Percentiles rank a stretch among this genome's conserved stretches.
phyloP scores from a whole-genome alignment of 2,797 vertebrate genomes.

The Coregonus suidteri region DNA sequence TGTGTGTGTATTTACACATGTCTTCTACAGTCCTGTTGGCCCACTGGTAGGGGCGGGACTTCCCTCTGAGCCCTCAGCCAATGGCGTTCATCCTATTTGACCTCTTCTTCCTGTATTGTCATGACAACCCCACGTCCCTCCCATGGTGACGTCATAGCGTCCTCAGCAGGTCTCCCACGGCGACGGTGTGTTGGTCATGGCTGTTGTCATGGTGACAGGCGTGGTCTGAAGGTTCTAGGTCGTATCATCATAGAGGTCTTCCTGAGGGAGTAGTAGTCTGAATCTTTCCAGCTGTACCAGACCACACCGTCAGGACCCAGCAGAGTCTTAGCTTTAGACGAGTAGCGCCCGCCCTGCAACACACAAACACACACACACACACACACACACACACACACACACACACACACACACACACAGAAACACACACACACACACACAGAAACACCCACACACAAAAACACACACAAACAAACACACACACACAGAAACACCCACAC shows the following conservation, averaged over 20 bases:
- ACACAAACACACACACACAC: background rate
- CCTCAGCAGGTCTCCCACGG: too few species aligned
- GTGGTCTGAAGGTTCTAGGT: conserved; percentile 75
- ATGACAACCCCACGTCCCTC: background rate
- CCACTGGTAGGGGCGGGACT: background rate
- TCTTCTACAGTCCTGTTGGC: background rate
- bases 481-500: too few species aligned
- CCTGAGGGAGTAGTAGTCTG: conserved; percentile 86
- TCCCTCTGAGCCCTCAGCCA: background rate
- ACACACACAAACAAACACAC: too few species aligned
- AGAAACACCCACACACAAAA: background rate
- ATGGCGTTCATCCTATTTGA: background rate
- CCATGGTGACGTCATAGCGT: too few species aligned
- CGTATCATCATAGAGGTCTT: conserved; percentile 90
- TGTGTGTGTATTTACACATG: background rate
- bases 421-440: too few species aligned
- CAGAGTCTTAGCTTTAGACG: conserved; percentile 67
- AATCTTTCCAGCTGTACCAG: conserved; percentile 89
- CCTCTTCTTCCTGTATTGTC: background rate
- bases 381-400: background rate
- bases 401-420: background rate
- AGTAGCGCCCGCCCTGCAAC: conserved; percentile 81
- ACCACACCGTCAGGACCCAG: conserved; percentile 85
- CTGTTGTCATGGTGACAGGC: conserved; percentile 75
- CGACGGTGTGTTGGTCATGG: background rate